These are phyloP conservation scores for Leptocoma aspasia DNA, from an alignment of 2,113 vertebrate species.

Conservation along the genomic window DNA sequence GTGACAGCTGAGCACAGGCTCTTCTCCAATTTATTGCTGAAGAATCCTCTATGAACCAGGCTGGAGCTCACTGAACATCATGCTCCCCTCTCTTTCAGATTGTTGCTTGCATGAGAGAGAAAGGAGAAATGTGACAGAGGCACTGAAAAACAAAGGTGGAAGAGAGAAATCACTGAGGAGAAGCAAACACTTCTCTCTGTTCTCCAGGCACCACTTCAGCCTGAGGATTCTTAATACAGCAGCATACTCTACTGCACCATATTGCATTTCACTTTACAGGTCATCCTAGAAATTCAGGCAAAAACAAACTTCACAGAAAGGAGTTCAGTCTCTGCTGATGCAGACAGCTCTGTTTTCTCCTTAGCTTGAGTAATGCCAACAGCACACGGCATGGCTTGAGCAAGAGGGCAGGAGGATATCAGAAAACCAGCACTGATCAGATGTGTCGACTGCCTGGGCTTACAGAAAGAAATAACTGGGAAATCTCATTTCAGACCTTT, in stretches of 20 bases:
- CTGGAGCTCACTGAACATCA: background rate
- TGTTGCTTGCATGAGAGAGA: background rate
- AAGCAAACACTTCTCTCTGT: background rate
- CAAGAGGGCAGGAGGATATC: background rate
- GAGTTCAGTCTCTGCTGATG: background rate
- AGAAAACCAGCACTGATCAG: background rate
- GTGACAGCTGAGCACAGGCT: background rate
- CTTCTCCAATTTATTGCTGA: background rate
- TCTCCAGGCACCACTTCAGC: background rate
- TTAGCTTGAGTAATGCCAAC: background rate
- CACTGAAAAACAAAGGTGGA: conserved; percentile 17
- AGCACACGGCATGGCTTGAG: background rate
- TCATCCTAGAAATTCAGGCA: background rate
- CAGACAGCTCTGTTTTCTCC: background rate
- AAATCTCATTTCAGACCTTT: background rate
- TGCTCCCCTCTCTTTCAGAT: background rate
- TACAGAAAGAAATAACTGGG: background rate
- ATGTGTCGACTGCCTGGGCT: background rate
- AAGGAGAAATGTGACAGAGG: background rate
- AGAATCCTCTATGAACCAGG: background rate
- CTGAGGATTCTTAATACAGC: background rate
- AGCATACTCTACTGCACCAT: background rate
- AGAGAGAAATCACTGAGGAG: background rate
- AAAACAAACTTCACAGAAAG: background rate
- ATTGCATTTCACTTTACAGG: background rate